Conservation (phyloP, 2,113 vertebrate species). For the Siniperca chuatsi region DNA sequence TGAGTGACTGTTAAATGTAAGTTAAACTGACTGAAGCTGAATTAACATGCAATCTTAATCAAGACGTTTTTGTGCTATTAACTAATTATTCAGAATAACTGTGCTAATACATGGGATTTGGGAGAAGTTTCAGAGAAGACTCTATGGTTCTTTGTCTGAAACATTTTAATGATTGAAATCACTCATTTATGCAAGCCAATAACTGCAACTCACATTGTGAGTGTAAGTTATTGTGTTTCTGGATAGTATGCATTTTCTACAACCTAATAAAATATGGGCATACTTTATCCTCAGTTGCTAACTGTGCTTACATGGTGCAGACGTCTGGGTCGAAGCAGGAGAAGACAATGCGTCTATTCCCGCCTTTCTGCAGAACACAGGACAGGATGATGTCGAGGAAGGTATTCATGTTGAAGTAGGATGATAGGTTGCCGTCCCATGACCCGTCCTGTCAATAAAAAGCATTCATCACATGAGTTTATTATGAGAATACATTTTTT, state of each 20-base stretch:
- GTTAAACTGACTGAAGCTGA: neutral
- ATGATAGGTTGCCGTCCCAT: conserved; percentile 94
- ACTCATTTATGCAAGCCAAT: neutral
- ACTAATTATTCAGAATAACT: neutral
- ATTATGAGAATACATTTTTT: too few relatives aligned
- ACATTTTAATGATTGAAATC: too few relatives aligned
- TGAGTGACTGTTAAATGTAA: neutral
- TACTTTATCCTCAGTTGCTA: neutral
- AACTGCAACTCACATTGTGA: neutral
- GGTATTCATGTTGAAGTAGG: conserved; percentile 97
- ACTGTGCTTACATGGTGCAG: conserved; percentile 93
- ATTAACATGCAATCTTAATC: neutral
- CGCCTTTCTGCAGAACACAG: conserved; percentile 91
- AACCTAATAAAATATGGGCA: neutral
- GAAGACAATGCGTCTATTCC: conserved; percentile 92
- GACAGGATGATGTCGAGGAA: conserved; percentile 94
- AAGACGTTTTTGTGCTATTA: neutral
- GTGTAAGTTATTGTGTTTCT: neutral
- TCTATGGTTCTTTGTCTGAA: too few relatives aligned
- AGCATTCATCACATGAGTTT: neutral
- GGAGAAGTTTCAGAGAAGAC: neutral
- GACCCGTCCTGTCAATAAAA: conserved; percentile 88
- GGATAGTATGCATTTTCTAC: neutral
- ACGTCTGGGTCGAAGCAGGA: conserved; percentile 97
- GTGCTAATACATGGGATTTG: neutral